These are phyloP conservation scores for Pheosia tremula DNA, from an alignment of 2,888 invertebrate species.

Conservation along the genomic window DNA sequence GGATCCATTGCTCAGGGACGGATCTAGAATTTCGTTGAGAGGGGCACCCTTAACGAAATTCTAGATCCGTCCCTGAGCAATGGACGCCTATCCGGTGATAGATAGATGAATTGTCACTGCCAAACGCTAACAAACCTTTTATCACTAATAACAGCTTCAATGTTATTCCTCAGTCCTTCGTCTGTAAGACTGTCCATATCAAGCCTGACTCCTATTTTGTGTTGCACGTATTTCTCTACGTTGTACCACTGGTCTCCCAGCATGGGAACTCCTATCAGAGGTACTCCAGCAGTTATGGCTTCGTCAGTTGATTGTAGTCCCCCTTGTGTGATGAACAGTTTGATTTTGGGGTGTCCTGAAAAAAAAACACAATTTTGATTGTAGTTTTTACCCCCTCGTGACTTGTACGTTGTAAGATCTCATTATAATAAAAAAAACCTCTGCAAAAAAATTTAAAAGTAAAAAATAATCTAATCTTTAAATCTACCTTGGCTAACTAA, in stretches of 20 bases:
- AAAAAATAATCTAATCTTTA: too few relatives aligned
- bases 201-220: constrained; percentile 54
- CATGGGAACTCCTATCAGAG: constrained; percentile 68
- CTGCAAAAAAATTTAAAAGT: too few relatives aligned
- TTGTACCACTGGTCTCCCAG: constrained; percentile 67
- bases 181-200: constrained; percentile 49
- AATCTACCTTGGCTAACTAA: too few relatives aligned
- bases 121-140: constrained; percentile 32
- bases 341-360: constrained; percentile 71
- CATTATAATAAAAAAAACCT: too few relatives aligned
- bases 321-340: constrained; percentile 67
- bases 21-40: too few relatives aligned
- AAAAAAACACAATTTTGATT: constrained; percentile 5
- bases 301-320: constrained; percentile 73
- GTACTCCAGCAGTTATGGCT: constrained; percentile 62
- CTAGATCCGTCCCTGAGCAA: too few relatives aligned
- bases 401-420: too few relatives aligned
- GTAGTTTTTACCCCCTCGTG: too few relatives aligned
- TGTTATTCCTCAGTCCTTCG: constrained; percentile 39
- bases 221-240: constrained; percentile 48
- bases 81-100: too few relatives aligned
- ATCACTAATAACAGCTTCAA: constrained; percentile 37
- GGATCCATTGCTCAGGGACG: too few relatives aligned
- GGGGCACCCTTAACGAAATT: too few relatives aligned
- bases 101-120: too few relatives aligned